Conservation (phyloP, 2,113 vertebrate genomes). For the Danionella cerebrum region DNA sequence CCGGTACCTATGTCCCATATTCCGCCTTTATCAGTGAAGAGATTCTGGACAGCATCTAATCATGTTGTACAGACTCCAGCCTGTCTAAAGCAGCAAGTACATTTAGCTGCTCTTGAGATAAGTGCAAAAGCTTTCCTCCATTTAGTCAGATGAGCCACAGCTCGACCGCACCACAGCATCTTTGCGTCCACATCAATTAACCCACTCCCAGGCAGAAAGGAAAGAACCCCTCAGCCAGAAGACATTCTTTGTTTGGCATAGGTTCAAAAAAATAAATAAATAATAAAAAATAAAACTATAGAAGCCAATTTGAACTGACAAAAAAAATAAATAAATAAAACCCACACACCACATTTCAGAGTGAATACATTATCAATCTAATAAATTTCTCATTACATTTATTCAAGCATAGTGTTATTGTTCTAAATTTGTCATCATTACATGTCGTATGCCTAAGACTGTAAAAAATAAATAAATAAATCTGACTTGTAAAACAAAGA, state of each 20-base stretch:
- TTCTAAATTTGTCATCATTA: too few species aligned
- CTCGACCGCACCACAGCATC: conserved; percentile 25
- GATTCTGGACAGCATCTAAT: conserved; percentile 18
- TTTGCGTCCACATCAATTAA: conserved; percentile 49
- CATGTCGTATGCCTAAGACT: too few species aligned
- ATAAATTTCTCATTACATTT: too few species aligned
- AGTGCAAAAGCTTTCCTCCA: conserved; percentile 1
- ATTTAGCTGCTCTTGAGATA: conserved; percentile 30
- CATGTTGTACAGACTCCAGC: conserved; percentile 26
- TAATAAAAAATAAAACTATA: too few species aligned
- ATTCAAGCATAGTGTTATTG: too few species aligned
- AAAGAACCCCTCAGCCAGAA: conserved; percentile 22
- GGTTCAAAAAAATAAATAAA: background rate
- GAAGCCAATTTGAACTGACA: too few species aligned
- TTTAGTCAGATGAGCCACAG: background rate
- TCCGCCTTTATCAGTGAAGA: conserved; percentile 5
- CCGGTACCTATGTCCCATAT: background rate
- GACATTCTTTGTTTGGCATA: conserved; percentile 39
- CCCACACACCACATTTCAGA: too few species aligned
- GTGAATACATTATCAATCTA: too few species aligned
- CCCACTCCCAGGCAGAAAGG: conserved; percentile 40
- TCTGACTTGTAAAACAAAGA: too few species aligned
- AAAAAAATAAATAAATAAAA: too few species aligned
- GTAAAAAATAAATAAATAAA: too few species aligned
- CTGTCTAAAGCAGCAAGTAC: conserved; percentile 5